Evolutionary conservation across 2,113 vertebrate species (phyloP).

Genomic region (Catharus bicknelli): DNA sequence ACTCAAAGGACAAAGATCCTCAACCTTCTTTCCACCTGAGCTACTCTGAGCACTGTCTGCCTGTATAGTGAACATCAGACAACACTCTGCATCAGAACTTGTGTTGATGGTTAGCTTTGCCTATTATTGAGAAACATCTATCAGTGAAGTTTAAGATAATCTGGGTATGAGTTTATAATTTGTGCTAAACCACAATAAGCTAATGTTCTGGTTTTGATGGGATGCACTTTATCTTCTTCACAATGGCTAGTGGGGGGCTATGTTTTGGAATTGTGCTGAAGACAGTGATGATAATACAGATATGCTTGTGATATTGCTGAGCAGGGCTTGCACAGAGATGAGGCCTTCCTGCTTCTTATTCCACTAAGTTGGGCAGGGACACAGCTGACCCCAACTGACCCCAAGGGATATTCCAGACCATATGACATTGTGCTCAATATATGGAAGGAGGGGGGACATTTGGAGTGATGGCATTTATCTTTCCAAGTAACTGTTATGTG

Average conservation of each 20-base stretch:
- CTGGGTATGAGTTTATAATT: not conserved
- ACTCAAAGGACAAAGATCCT: not conserved
- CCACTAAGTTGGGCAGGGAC: not conserved
- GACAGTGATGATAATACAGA: not conserved
- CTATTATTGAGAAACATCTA: not conserved
- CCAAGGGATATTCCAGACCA: not conserved
- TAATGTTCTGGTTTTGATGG: not conserved
- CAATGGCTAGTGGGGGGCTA: too few relatives aligned
- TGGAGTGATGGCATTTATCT: not conserved
- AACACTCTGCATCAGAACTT: not conserved
- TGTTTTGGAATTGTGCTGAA: not conserved
- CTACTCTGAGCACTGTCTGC: not conserved
- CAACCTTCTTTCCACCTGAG: not conserved
- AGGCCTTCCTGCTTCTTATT: not conserved
- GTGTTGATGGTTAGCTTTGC: not conserved
- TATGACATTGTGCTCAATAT: not conserved
- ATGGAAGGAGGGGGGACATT: not conserved
- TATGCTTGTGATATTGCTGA: not conserved
- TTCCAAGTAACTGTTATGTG: not conserved
- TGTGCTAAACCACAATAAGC: not conserved
- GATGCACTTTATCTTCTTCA: not conserved
- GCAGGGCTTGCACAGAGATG: not conserved
- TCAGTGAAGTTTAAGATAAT: not conserved
- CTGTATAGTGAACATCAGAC: not conserved
- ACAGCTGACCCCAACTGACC: not conserved